Evolutionary conservation across 2,888 invertebrate genomes (phyloP).

Genomic region (Incurvaria masculella): DNA sequence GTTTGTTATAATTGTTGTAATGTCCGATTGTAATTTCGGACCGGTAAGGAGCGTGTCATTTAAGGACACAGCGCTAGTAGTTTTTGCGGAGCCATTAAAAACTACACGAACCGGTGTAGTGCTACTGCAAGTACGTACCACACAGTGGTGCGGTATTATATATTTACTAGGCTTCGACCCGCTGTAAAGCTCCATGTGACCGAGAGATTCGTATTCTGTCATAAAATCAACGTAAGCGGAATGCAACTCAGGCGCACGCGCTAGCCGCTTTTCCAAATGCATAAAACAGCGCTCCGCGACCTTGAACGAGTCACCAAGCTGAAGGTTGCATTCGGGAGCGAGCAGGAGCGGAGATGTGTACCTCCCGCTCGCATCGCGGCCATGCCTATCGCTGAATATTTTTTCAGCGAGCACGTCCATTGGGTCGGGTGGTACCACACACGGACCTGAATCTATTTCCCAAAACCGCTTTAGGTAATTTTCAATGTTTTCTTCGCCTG

Average conservation of each 20-base stretch:
- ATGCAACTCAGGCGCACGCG: not conserved
- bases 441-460: slow-evolving; percentile 6
- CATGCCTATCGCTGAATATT: not conserved
- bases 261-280: not conserved
- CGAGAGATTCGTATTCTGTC: slow-evolving; percentile 6
- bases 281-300: not conserved
- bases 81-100: slow-evolving; percentile 6
- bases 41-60: slow-evolving; percentile 8
- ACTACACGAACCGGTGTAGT: slow-evolving; percentile 9
- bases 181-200: slow-evolving; percentile 6
- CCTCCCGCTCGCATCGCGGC: not conserved
- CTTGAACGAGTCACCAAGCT: not conserved
- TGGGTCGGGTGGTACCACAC: not conserved
- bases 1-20: slow-evolving; percentile 4
- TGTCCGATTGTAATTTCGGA: slow-evolving; percentile 6
- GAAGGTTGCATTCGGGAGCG: not conserved
- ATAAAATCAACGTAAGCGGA: slow-evolving; percentile 4
- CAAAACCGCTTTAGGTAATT: slow-evolving; percentile 6
- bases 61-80: not conserved
- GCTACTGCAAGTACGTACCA: slow-evolving; percentile 3
- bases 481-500: slow-evolving; percentile 1
- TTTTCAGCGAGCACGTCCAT: not conserved
- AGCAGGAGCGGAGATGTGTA: not conserved
- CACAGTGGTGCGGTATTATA: slow-evolving; percentile 8
- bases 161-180: not conserved